phyloP scores from a whole-genome alignment of 2,888 invertebrate genomes.

The Crepidodera aurea region DNA sequence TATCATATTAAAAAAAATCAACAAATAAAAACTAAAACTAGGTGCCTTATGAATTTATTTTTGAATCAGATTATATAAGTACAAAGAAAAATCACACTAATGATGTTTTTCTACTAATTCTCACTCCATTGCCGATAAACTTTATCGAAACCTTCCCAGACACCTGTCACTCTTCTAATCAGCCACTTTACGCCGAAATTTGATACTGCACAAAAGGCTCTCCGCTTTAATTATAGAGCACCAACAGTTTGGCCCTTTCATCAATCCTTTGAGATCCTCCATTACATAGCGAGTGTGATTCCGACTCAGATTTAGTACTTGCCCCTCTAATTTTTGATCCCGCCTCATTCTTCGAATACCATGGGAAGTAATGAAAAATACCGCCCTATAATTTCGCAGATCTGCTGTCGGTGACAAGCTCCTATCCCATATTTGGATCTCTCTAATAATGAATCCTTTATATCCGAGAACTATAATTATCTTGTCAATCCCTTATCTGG shows the following conservation, averaged over 20 bases:
- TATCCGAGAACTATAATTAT: conserved; percentile 34
- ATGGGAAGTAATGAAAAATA: conserved; percentile 24
- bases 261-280: conserved; percentile 6
- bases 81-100: not conserved
- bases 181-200: conserved; percentile 6
- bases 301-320: conserved; percentile 18
- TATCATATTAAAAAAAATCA: no score
- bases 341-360: conserved; percentile 21
- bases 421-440: conserved; percentile 27
- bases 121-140: not conserved
- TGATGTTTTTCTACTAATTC: not conserved
- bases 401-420: conserved; percentile 25
- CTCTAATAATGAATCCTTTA: conserved; percentile 32
- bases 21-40: no score
- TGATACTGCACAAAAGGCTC: conserved; percentile 15
- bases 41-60: no score
- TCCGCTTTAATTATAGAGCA: conserved; percentile 15
- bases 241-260: conserved; percentile 14
- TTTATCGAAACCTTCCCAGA: not conserved
- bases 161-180: conserved; percentile 10
- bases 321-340: conserved; percentile 22
- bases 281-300: conserved; percentile 23
- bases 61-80: no score
- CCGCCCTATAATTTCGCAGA: conserved; percentile 26
- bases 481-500: conserved; percentile 39